Conservation (phyloP, 2,113 vertebrate species). For the Phalacrocorax aristotelis region DNA sequence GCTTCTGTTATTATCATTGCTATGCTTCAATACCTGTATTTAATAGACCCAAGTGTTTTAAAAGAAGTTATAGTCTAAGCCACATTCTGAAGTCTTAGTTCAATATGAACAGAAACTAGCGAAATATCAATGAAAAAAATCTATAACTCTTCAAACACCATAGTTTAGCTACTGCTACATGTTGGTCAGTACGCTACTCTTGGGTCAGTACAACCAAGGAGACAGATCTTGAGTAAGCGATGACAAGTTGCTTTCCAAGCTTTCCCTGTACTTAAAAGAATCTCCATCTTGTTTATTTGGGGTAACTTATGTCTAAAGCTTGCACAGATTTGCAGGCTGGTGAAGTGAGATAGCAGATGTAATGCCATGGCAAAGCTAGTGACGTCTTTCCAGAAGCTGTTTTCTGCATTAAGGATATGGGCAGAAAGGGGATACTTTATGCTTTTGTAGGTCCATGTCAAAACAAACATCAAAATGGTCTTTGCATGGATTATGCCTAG, state of each 20-base stretch:
- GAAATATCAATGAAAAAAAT: background rate
- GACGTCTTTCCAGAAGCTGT: background rate
- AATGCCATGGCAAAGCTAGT: background rate
- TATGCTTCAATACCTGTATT: background rate
- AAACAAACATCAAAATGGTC: background rate
- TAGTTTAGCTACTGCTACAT: background rate
- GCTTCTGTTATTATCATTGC: background rate
- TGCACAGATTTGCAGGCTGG: background rate
- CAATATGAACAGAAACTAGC: background rate
- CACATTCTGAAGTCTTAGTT: background rate
- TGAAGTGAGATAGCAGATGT: background rate
- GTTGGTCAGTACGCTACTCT: background rate
- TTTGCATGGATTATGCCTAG: background rate
- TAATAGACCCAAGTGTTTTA: background rate
- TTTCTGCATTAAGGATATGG: background rate
- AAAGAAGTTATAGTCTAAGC: background rate
- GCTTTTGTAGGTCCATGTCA: background rate
- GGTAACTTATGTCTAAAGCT: background rate
- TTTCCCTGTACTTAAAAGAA: background rate
- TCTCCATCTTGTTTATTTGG: background rate
- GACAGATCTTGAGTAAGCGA: background rate
- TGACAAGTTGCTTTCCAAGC: background rate
- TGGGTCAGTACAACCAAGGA: background rate
- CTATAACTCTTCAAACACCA: background rate
- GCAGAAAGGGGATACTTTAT: background rate